Evolutionary conservation across 2,113 vertebrate species (phyloP), one percentile per base, ranked within the genome.

Genomic region (Platichthys flesus): DNA sequence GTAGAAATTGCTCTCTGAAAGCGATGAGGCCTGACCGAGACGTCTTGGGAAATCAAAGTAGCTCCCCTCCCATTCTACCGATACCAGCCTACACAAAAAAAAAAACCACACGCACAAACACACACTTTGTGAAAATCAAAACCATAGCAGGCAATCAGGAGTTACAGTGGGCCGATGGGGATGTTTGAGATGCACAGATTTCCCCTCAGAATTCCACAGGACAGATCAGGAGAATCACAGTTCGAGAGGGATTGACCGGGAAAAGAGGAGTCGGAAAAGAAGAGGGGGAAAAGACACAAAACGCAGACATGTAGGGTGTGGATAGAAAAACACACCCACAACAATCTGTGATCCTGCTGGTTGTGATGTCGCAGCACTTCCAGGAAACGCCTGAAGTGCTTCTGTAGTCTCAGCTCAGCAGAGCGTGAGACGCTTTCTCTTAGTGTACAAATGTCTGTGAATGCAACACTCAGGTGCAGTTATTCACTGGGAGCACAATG

Each of bases 11-110:
- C 76, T 83, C 78, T 87, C 80, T 90, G 74, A 87, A 80, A 88
- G 88, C 71, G 79, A 87, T 84, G 90, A 89, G 78, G 86, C 85
- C 81, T 90, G 91, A 91, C 89, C 75, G 52, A 83, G 71, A 88
- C 68, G 84, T 87, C 92, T 80, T 81, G 91, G 90, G 90, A 94
- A 94, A 94, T 94, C 90, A 93, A 90, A 91, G 79, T 45, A 23
- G 58, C 65, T 81, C 64, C 74, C 42, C 72, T 77, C 84, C 51
- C 81, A 49, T 76, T 78, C 78, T 76, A 80, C 70, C 18, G 24
- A 69, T 18, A 54, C 69, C 16, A 76, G 79, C 65, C 57, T 26
- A 55, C 81, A 71, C 56, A 55, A 76, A 74, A 71, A 55, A 76
- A 74, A 71, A 67, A 24, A n/a, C n/a, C 77, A 82, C 63, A 66